These are phyloP conservation scores for Sphaeridia pumilis DNA, from an alignment of 2,888 invertebrate genomes.

Conservation along the genomic window DNA sequence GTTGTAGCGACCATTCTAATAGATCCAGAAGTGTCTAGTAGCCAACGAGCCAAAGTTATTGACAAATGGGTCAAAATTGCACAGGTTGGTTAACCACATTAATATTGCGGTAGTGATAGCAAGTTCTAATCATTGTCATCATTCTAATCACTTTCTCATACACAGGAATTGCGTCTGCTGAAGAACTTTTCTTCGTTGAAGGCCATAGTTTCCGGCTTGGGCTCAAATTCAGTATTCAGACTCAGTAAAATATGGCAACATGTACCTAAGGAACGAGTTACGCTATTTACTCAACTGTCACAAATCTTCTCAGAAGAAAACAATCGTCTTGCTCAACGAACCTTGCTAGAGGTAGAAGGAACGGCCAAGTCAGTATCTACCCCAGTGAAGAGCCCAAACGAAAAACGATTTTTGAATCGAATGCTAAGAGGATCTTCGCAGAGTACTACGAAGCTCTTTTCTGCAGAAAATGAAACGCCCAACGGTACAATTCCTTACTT, in stretches of 20 bases:
- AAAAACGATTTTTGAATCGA: constrained; percentile 30
- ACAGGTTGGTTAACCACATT: constrained; percentile 44
- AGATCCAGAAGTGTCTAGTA: constrained; percentile 61
- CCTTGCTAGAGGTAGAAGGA: constrained; percentile 89
- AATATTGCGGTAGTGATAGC: no score
- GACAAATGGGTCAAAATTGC: constrained; percentile 96
- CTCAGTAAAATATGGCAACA: constrained; percentile 84
- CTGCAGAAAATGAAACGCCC: constrained; percentile 35
- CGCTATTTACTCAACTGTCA: constrained; percentile 85
- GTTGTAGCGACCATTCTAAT: constrained; percentile 89
- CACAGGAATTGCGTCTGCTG: constrained; percentile 68
- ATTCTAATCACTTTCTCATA: no score
- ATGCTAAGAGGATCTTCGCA: constrained; percentile 30
- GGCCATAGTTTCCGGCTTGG: constrained; percentile 87
- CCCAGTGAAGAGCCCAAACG: constrained; percentile 33
- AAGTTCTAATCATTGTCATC: no score
- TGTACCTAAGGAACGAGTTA: constrained; percentile 72
- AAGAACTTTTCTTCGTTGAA: constrained; percentile 98
- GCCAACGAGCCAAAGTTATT: constrained; percentile 75
- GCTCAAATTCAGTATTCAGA: constrained; percentile 89
- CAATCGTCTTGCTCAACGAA: constrained; percentile 87
- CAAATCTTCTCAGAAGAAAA: constrained; percentile 97
- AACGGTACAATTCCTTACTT: constrained; percentile 93
- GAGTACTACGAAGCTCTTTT: constrained; percentile 20
- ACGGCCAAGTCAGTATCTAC: constrained; percentile 89